Conservation (phyloP, 2,888 invertebrate genomes). For the Eupelmus urozonus region DNA sequence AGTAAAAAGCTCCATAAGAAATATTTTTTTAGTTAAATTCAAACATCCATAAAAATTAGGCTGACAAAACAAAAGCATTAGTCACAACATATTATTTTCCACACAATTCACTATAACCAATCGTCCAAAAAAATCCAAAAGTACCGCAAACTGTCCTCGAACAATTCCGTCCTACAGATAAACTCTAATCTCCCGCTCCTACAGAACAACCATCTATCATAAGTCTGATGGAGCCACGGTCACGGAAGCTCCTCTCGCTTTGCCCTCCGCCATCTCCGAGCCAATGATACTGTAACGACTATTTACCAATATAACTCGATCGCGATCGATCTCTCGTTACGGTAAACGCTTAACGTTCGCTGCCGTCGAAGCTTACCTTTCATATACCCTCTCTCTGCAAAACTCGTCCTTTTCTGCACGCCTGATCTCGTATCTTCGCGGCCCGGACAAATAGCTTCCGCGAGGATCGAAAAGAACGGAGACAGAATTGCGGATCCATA, state of each 20-base stretch:
- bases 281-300: conserved; percentile 35
- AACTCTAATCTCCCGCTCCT: conserved; percentile 21
- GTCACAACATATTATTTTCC: no score
- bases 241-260: no score
- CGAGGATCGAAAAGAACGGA: conserved; percentile 40
- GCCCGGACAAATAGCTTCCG: conserved; percentile 51
- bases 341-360: conserved; percentile 26
- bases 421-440: not conserved
- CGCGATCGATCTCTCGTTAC: conserved; percentile 47
- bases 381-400: not conserved
- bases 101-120: no score
- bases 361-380: no score
- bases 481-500: not conserved
- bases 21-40: no score
- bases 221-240: not conserved
- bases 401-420: not conserved
- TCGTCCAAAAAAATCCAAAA: no score
- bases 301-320: conserved; percentile 50
- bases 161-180: conserved; percentile 25
- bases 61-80: no score
- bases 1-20: no score
- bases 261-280: no score
- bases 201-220: conserved; percentile 9
- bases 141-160: no score
- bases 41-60: no score